Evolutionary conservation across 2,888 invertebrate genomes (phyloP), one percentile per base, ranked within the genome.

Genomic region (Ornithoptera alexandrae): DNA sequence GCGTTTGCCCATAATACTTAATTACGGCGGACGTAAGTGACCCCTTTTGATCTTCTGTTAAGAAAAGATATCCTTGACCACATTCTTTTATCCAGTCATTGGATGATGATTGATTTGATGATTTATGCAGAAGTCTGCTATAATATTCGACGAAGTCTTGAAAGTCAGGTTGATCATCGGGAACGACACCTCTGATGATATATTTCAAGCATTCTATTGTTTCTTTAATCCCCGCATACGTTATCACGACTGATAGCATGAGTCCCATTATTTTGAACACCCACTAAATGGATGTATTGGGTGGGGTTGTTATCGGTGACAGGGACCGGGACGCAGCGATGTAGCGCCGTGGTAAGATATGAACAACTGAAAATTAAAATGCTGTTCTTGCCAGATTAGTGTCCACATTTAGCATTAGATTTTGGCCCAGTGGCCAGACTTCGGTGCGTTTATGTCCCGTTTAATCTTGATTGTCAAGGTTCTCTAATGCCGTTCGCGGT

Each of bases 181-280:
- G 92, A 56, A 92, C 67, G 73, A 92, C 76, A 65, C 93, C 92
- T 75, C 88, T 87, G 63, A 90, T 78, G 60, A 94, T 87, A 77
- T 93, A 93, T 71, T 86, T 86, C 77, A 93, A 84, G 77, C 94
- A 94, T 70, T 94, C 94, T 67, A 95, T 79, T 60, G 95, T 93
- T 84, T 97, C 97, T 77, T 95, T 81, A 42, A 95, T 94, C 72
- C 97, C 97, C 74, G 96, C 95, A 85, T 96, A 96, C 73, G 95
- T 94, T 73, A 97, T 94, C 73, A 97, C 90, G 78, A 96, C 90
- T 65, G 97, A 96, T 71, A 97, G 87, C 79, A 97, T 86, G 76
- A 96, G 93, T 81, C 97, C 97, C 95, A 97, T 95, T 81, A 79
- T 81, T 74, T 75, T 72, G 73, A 72, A 72, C 72, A 75, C 73